Evolutionary conservation across 2,888 invertebrate genomes (phyloP), one percentile per base, ranked within the genome.

Genomic region (Seladonia tumulorum): DNA sequence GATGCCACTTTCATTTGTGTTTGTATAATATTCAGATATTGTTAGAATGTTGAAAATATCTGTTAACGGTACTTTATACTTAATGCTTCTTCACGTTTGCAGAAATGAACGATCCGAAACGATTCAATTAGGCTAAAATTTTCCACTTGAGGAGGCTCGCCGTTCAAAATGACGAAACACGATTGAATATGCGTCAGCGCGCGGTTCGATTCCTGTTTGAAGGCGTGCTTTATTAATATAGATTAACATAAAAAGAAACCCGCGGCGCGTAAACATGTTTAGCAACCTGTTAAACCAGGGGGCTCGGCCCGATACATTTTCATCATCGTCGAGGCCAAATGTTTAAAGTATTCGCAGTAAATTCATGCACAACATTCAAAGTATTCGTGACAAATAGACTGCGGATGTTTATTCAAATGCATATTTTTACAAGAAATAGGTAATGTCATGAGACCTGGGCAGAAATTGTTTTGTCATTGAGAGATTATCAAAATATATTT

Each of bases 251-350:
- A 74, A 66, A 66, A 68, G 63, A 77, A 86, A 72, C 79, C 25
- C 42, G 49, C 39, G 39, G 75, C 73, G 79, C 84, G 91, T 84
- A 87, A 91, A 90, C 88, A 93, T 92, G 92, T 79, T 92, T 93
- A 92, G 91, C 78, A 92, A 93, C 91, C 81, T 82, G 93, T 90
- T 89, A 76, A 90, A 92, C 91, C 86, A 82, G 90, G 91, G 91
- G 92, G 90, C 91, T 92, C 91, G 92, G 86, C 92, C 82, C 82
- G 77, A 71, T 78, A 78, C 42, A 74, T 79, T 87, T 83, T 78
- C 78, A 71, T 70, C 72, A 63, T 70, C 45, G 3, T 35, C 72
- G 79, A 83, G 83, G 76, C 72, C 76, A 53, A 47, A 22, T 53
- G 72, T 49, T 49, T 16, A 18, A 49, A 68, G 78, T 66, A 78